Evolutionary conservation across 2,888 invertebrate genomes (phyloP), one percentile per base, ranked within the genome.

Genomic region (Galerucella calmariensis): DNA sequence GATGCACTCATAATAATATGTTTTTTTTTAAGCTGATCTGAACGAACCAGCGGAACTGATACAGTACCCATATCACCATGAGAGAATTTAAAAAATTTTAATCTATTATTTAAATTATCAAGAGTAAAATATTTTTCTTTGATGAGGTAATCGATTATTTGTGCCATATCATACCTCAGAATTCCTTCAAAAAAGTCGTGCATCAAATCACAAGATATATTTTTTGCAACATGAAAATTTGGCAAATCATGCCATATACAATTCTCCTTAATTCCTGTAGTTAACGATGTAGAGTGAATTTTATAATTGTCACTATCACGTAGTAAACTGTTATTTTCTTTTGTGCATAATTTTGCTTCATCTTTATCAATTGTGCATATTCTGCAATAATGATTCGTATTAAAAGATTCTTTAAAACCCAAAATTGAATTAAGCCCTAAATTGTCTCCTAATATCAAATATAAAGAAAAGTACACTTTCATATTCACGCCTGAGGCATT

Each of bases 401-500:
- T 63, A 58, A 77, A 77, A 63, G 72, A 72, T 70, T 75, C 73
- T 20, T 61, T 59, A 62, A 75, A 77, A 20, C 77, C 75, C 12
- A 75, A n/a, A n/a, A n/a, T n/a, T n/a, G n/a, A 74, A 69, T 76
- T 74, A 44, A 76, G 35, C 11, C 76, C 76, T 56, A 74, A 72
- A 67, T 78, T 78, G 56, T 79, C 79, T n/a, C 78, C 78, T 20
- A 79, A 20, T 51, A 78, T 69, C 41, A 77, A 46, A 20, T 56
- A 48, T 11, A 75, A 20, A 58, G 14, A 24, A 75, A 79, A 76
- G 72, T 72, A 77, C 16, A 78, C 46, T 58, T 67, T 35, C 51
- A 63, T 14, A 10, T 73, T 65, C 71, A 67, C 51, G 27, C 20
- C 53, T 58, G 48, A n/a, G 46, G 72, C 14, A 46, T 46, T 35